These are phyloP conservation scores for Brevipalpus yothersi DNA, from an alignment of 1,140 invertebrate species.

Conservation along the genomic window DNA sequence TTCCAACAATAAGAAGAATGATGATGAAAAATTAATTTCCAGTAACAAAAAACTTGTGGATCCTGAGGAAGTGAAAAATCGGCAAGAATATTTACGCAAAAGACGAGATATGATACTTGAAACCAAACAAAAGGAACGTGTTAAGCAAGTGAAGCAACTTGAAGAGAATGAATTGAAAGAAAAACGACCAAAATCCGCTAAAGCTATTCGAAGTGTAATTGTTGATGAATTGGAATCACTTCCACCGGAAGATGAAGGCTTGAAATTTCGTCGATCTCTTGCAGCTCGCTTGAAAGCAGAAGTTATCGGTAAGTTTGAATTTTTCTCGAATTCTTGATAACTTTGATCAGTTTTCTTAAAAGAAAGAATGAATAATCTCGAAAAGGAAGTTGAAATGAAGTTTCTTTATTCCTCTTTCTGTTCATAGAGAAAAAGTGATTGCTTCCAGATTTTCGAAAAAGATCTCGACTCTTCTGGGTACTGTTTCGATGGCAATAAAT, in stretches of 20 bases:
- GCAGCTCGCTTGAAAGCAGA: slow-evolving; percentile 56
- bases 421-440: no score
- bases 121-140: slow-evolving; percentile 56
- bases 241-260: slow-evolving; percentile 25
- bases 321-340: neutral
- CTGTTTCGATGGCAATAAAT: no score
- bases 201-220: slow-evolving; percentile 21
- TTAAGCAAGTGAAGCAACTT: slow-evolving; percentile 36
- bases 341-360: no score
- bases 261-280: slow-evolving; percentile 50
- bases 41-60: slow-evolving; percentile 11
- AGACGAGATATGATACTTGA: slow-evolving; percentile 69
- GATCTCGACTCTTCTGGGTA: no score
- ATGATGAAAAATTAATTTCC: slow-evolving; percentile 3
- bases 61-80: slow-evolving; percentile 39
- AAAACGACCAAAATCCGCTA: slow-evolving; percentile 27
- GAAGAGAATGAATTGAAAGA: slow-evolving; percentile 19
- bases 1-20: neutral
- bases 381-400: no score
- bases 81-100: slow-evolving; percentile 54
- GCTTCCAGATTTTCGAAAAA: no score
- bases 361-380: no score
- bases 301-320: slow-evolving; percentile 22
- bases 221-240: slow-evolving; percentile 11
- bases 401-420: no score